Evolutionary conservation across 35 echinoderm and acorn worm genomes (phyloP).

Genomic region (Amphiura filiformis): DNA sequence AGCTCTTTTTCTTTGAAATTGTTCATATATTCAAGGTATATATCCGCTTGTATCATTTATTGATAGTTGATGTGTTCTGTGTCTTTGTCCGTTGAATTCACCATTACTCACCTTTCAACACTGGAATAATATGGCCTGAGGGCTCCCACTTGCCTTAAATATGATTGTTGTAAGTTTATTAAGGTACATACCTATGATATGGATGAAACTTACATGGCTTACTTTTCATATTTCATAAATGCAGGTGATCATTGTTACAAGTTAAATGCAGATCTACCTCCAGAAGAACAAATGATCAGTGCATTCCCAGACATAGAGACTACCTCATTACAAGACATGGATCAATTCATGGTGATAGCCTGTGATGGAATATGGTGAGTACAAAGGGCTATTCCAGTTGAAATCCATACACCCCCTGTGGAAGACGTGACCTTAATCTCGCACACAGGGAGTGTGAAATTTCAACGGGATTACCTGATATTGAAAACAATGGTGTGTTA

Average conservation of each 20-base stretch:
- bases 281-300: conserved; percentile 94
- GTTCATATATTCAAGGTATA: too few relatives aligned
- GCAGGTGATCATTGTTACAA: conserved; percentile 99
- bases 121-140: too few relatives aligned
- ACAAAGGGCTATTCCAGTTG: neutral
- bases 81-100: too few relatives aligned
- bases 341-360: conserved; percentile 84
- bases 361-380: conserved; percentile 98
- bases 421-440: too few relatives aligned
- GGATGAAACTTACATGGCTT: neutral
- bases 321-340: conserved; percentile 39
- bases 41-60: too few relatives aligned
- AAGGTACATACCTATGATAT: neutral
- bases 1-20: too few relatives aligned
- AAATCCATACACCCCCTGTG: too few relatives aligned
- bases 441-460: too few relatives aligned
- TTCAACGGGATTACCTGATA: too few relatives aligned
- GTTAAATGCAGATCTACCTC: conserved; percentile 57
- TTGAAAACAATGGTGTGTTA: neutral
- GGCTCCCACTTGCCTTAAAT: neutral
- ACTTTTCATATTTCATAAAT: neutral
- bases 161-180: neutral
- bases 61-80: too few relatives aligned
- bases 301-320: conserved; percentile 91
- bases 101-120: too few relatives aligned